A percentile compares a stretch with the other conserved stretches of the same genome.
Evolutionary conservation across 2,888 invertebrate genomes (phyloP).

Genomic region (Spatulosminthurus flaviceps): DNA sequence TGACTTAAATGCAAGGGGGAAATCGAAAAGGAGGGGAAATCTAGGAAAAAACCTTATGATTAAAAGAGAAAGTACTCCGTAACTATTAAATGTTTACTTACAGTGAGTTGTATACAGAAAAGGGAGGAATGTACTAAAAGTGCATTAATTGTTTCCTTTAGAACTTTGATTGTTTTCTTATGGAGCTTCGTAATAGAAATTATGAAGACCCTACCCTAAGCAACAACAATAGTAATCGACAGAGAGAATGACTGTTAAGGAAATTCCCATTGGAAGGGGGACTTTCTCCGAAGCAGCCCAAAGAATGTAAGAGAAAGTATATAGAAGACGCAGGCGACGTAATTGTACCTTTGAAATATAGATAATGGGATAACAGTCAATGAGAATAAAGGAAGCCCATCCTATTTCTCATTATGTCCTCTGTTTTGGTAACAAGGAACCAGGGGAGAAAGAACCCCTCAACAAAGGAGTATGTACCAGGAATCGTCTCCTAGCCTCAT

Average conservation of each 20-base stretch:
- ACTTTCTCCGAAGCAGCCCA: neutral
- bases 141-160: no score
- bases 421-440: constrained; percentile 11
- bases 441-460: constrained; percentile 5
- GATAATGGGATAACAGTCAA: constrained; percentile 13
- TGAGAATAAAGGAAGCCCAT: constrained; percentile 13
- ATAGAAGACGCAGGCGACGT: neutral
- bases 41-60: no score
- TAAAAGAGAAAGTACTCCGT: no score
- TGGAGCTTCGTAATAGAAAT: no score
- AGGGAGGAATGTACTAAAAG: no score
- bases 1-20: no score
- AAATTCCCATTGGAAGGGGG: neutral
- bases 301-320: neutral
- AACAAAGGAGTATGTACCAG: neutral
- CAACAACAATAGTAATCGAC: no score
- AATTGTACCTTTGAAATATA: constrained; percentile 18
- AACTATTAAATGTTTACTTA: no score
- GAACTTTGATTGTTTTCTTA: no score
- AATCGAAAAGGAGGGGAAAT: no score
- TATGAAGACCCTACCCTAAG: no score
- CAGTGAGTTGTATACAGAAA: no score
- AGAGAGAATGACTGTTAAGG: neutral
- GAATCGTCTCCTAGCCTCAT: neutral
- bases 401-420: constrained; percentile 12